Evolutionary conservation across 2,113 vertebrate genomes (phyloP).

Genomic region (Alosa alosa): DNA sequence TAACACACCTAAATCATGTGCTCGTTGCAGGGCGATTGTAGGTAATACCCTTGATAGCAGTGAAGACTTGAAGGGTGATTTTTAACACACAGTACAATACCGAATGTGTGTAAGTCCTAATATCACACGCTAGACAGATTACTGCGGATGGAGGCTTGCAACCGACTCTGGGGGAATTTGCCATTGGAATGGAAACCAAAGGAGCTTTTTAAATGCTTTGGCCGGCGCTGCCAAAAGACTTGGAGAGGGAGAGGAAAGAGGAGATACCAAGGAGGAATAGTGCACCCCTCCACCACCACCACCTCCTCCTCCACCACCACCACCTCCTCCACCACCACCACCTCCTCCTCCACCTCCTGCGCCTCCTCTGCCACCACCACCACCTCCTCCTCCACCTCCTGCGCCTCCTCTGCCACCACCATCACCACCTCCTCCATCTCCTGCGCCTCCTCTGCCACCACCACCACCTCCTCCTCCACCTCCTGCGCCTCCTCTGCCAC

Average conservation of each 20-base stretch:
- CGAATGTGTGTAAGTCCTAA: background rate
- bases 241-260: background rate
- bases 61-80: background rate
- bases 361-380: background rate
- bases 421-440: background rate
- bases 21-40: constrained; percentile 40
- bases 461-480: background rate
- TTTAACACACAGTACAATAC: background rate
- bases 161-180: background rate
- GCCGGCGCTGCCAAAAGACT: constrained; percentile 11
- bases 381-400: background rate
- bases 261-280: constrained; percentile 13
- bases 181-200: constrained; percentile 55
- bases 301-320: background rate
- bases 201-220: constrained; percentile 39
- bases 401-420: background rate
- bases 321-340: background rate
- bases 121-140: constrained; percentile 45
- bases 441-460: background rate
- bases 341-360: background rate
- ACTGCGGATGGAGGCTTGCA: constrained; percentile 23
- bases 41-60: constrained; percentile 50
- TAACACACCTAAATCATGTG: constrained; percentile 39
- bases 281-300: background rate
- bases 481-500: too few species aligned